A percentile compares a stretch with the other conserved stretches of the same genome.
These are phyloP conservation scores for Ephestia elutella DNA, from an alignment of 1,140 invertebrate genomes.

Conservation along the genomic window DNA sequence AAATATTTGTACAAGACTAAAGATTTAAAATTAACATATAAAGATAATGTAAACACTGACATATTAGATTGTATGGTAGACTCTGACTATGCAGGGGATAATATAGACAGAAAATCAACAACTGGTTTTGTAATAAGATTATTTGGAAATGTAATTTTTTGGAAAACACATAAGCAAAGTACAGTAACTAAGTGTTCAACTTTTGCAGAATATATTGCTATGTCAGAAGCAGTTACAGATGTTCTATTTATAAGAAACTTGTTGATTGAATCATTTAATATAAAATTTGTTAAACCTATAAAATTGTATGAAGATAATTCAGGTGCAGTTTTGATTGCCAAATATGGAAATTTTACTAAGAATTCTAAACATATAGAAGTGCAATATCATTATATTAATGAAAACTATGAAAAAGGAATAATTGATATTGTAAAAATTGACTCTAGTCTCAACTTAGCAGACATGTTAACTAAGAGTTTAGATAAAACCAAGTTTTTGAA, in stretches of 20 bases:
- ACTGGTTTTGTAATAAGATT: slow-evolving; percentile 40
- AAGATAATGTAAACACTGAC: slow-evolving; percentile 32
- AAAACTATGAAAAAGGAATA: slow-evolving; percentile 28
- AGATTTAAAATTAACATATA: slow-evolving; percentile 45
- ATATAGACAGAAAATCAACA: slow-evolving; percentile 21
- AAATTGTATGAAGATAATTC: slow-evolving; percentile 41
- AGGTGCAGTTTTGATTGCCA: slow-evolving; percentile 35
- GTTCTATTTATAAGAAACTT: slow-evolving; percentile 30
- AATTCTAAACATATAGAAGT: slow-evolving; percentile 43
- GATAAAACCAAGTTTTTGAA: slow-evolving; percentile 27
- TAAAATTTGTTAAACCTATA: slow-evolving; percentile 28
- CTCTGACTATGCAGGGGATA: slow-evolving; percentile 48
- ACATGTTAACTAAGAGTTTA: slow-evolving; percentile 28
- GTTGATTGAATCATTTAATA: slow-evolving; percentile 30
- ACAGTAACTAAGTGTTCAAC: slow-evolving; percentile 38
- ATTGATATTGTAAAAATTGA: slow-evolving; percentile 35
- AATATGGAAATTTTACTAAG: slow-evolving; percentile 42
- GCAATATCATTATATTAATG: slow-evolving; percentile 40
- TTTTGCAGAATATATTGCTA: slow-evolving; percentile 37
- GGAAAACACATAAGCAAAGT: too few relatives aligned
- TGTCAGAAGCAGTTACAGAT: slow-evolving; percentile 37
- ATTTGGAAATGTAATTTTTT: slow-evolving; percentile 43
- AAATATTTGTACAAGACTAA: slow-evolving; percentile 52
- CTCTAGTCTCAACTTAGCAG: slow-evolving; percentile 25
- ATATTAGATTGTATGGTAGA: slow-evolving; percentile 37